Percentiles rank a stretch among this genome's conserved stretches.
phyloP scores from a whole-genome alignment of 2,797 vertebrate species.

The Gorsachius magnificus region DNA sequence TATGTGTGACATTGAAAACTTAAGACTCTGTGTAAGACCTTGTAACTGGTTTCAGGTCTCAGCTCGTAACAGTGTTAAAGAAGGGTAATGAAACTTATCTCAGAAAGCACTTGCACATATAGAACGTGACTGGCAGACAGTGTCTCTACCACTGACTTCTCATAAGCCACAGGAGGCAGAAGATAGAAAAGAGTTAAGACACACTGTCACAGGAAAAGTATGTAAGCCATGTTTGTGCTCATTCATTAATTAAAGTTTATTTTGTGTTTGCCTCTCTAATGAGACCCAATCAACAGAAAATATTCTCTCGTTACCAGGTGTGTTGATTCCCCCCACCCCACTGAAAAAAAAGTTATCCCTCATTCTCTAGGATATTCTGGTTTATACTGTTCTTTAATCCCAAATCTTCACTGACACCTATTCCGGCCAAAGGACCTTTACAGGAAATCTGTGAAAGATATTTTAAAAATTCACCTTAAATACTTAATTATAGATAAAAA shows the following conservation, averaged over 20 bases:
- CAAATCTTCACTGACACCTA: background rate
- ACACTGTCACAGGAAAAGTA: background rate
- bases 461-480: background rate
- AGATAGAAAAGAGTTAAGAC: background rate
- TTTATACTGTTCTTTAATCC: background rate
- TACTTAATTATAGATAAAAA: background rate
- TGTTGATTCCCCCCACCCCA: too few species aligned
- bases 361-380: background rate
- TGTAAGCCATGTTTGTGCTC: fast-evolving
- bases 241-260: background rate
- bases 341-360: background rate
- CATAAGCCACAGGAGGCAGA: background rate
- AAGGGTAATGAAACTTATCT: background rate
- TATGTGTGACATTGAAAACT: background rate
- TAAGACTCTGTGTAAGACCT: background rate
- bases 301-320: background rate
- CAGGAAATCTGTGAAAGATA: background rate
- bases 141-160: background rate
- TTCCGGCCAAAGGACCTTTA: background rate
- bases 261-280: background rate
- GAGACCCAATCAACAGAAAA: background rate
- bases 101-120: background rate
- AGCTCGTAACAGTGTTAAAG: background rate
- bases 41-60: background rate
- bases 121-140: background rate